Conservation (phyloP, 2,888 invertebrate species). For the Nycteola revayana region DNA sequence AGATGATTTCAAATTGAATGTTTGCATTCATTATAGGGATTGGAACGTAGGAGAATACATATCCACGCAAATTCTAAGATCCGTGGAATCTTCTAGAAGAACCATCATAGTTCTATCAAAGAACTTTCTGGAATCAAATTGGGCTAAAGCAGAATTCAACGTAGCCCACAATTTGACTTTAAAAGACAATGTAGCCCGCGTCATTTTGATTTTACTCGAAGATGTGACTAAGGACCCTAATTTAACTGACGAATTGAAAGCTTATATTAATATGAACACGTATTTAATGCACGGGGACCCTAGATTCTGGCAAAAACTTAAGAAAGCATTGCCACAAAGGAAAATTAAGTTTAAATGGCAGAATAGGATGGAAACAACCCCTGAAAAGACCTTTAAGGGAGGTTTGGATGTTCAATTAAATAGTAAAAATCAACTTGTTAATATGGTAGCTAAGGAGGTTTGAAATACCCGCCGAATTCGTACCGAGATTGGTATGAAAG, state of each 20-base stretch:
- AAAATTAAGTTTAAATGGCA: neutral
- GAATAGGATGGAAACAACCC: neutral
- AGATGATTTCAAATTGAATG: neutral
- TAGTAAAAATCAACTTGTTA: neutral
- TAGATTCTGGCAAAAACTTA: neutral
- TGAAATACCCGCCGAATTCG: neutral
- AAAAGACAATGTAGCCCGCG: neutral
- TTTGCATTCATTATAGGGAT: constrained; percentile 2
- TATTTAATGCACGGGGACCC: neutral
- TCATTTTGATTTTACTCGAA: neutral
- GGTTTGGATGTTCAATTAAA: neutral
- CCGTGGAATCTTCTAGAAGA: constrained; percentile 1
- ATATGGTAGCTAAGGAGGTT: neutral
- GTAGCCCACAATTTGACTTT: neutral
- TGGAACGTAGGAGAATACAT: constrained; percentile 2
- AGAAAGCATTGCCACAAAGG: neutral
- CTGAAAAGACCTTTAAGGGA: neutral
- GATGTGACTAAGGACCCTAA: neutral
- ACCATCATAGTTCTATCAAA: constrained; percentile 2
- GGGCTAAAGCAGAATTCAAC: constrained; percentile 3
- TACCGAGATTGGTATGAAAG: too few species aligned
- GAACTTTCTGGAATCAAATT: neutral
- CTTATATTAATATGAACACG: neutral
- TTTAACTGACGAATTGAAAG: neutral
- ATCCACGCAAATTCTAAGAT: constrained; percentile 1